Evolutionary conservation across 2,888 invertebrate genomes (phyloP), one percentile per base, ranked within the genome.

Genomic region (Tachystola acroxantha): DNA sequence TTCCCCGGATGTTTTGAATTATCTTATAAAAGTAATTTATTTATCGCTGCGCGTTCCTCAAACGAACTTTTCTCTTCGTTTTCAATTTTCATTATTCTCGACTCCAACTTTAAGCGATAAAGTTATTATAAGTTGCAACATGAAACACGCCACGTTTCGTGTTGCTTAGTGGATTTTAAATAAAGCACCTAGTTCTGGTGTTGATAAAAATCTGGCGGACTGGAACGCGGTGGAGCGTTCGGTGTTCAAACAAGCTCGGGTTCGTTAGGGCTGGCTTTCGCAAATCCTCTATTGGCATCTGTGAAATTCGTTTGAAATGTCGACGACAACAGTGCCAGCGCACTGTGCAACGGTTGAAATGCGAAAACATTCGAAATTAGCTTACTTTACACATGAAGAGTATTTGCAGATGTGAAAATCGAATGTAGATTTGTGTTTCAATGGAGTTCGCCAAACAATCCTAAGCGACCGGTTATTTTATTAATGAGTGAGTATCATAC

Each of bases 231-330:
- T 40, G 50, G 43, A 37, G 46, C 50, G 55, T 49, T 46, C 51
- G 45, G 53, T 54, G 56, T 44, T 46, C 55, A 60, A 64, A 67
- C 67, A 67, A 65, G 48, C 63, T 53, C 55, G 45, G 60, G 58
- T 72, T 76, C 72, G 71, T 74, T 75, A 72, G 69, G 55, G 61
- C 64, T 55, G 55, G 48, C 53, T 66, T 67, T 52, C 50, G 48
- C 52, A 68, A 71, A 72, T 69, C 72, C 68, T 59, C 57, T 57
- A 58, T 63, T 60, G 64, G 55, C 64, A 57, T 57, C 57, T 64
- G 61, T 52, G 57, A 61, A 59, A 58, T 64, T 58, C 54, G 58
- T 54, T 65, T 54, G 53, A 53, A 62, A 53, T 48, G 44, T 53
- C 50, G 52, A 58, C 36, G 34, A 34, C 43, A 37, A 39, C 40